These are phyloP conservation scores for Meleagris gallopavo DNA, from an alignment of 2,113 vertebrate genomes.

Conservation along the genomic window DNA sequence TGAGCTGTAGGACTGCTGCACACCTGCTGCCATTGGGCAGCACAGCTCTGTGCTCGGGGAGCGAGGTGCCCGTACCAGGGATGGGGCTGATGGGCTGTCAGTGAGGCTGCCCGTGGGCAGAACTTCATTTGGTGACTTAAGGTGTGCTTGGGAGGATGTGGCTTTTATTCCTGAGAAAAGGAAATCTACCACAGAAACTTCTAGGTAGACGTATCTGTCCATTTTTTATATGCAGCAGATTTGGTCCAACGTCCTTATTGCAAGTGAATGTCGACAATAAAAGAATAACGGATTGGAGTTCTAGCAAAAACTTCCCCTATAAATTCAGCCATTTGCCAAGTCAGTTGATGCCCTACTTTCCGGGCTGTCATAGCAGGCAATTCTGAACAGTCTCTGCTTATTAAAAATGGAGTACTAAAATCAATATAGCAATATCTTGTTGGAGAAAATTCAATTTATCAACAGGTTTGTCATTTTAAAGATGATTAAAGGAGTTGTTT, in stretches of 20 bases:
- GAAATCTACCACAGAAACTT: not conserved
- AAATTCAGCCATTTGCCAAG: conserved; percentile 43
- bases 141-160: not conserved
- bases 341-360: conserved; percentile 38
- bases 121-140: not conserved
- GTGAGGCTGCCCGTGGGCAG: not conserved
- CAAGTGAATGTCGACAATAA: not conserved
- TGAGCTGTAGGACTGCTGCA: not conserved
- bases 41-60: not conserved
- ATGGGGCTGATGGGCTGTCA: too few relatives aligned
- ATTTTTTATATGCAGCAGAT: not conserved
- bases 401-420: conserved; percentile 69
- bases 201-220: not conserved
- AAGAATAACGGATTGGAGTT: conserved; percentile 22
- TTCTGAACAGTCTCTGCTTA: conserved; percentile 50
- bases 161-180: not conserved
- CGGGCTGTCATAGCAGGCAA: conserved; percentile 52
- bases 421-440: conserved; percentile 79
- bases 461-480: conserved; percentile 74
- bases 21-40: not conserved
- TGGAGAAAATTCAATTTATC: conserved; percentile 75
- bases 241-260: not conserved
- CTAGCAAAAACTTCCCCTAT: conserved; percentile 40
- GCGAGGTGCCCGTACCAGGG: not conserved
- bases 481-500: conserved; percentile 74